Percentiles rank a stretch among this genome's conserved stretches.
Conservation (phyloP, 2,888 invertebrate genomes). For the Neoascia interrupta region DNA sequence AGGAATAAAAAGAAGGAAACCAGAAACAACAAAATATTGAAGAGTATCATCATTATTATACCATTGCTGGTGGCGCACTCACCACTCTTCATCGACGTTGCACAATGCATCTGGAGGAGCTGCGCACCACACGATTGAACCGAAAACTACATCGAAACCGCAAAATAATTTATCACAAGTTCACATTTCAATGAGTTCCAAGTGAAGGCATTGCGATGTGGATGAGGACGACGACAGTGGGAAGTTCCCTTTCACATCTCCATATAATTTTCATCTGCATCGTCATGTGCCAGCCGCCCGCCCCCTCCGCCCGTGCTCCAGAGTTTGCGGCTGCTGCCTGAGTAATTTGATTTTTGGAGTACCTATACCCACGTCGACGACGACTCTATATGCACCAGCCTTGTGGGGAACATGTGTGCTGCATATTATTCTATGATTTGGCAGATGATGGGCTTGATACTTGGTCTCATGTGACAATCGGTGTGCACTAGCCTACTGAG, state of each 20-base stretch:
- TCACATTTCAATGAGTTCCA: slow-evolving; percentile 64
- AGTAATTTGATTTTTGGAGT: slow-evolving; percentile 58
- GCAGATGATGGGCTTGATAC: slow-evolving; percentile 15
- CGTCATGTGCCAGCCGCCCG: slow-evolving; percentile 24
- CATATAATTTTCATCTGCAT: slow-evolving; percentile 30
- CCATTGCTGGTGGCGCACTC: not conserved
- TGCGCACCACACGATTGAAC: too few species aligned
- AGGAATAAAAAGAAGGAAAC: not conserved
- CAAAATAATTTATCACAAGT: slow-evolving; percentile 68
- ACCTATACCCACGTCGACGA: slow-evolving; percentile 6
- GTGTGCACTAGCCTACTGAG: slow-evolving; percentile 38
- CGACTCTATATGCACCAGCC: not conserved
- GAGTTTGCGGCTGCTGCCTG: slow-evolving; percentile 26
- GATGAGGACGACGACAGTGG: slow-evolving; percentile 17
- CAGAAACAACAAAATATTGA: slow-evolving; percentile 39
- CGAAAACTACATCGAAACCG: slow-evolving; percentile 40
- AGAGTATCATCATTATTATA: slow-evolving; percentile 52
- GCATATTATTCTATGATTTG: slow-evolving; percentile 25
- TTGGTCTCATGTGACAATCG: slow-evolving; percentile 57
- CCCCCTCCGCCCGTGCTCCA: not conserved
- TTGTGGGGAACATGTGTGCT: not conserved
- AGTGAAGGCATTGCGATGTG: slow-evolving; percentile 42
- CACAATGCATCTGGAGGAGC: slow-evolving; percentile 25
- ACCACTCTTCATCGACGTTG: slow-evolving; percentile 20
- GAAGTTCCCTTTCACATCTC: slow-evolving; percentile 35